Percentiles rank a stretch among this genome's conserved stretches.
phyloP scores from a whole-genome alignment of 92 coral and sea anemone species.

The Zoanthus gigantus region DNA sequence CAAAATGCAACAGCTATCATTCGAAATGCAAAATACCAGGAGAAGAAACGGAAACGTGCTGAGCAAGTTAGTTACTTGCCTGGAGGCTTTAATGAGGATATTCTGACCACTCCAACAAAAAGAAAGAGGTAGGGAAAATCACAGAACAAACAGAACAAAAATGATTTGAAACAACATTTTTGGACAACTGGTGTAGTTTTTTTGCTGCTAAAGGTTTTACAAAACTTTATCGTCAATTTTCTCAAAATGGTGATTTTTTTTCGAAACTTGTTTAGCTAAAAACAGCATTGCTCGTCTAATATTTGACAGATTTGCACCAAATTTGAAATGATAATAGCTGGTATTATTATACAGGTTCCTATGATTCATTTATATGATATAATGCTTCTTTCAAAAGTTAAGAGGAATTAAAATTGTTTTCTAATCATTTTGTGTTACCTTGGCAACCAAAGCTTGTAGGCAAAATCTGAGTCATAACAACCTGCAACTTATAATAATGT shows the following conservation, averaged over 20 bases:
- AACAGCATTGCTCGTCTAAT: background rate
- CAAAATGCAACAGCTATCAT: constrained; percentile 39
- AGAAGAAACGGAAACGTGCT: constrained; percentile 13
- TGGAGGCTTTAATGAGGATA: constrained; percentile 37
- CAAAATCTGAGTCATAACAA: background rate
- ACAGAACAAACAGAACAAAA: constrained; percentile 20
- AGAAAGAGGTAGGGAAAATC: constrained; percentile 18
- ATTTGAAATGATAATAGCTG: constrained; percentile 3
- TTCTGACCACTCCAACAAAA: constrained; percentile 23
- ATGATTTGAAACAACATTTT: constrained; percentile 14
- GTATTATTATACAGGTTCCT: background rate
- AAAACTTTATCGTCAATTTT: constrained; percentile 5
- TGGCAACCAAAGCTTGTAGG: no score
- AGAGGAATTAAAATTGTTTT: no score
- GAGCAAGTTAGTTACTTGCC: background rate
- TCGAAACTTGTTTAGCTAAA: constrained; percentile 5
- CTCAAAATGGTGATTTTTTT: constrained; percentile 37
- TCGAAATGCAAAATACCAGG: constrained; percentile 20
- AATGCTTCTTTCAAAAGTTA: no score
- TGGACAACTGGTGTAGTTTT: constrained; percentile 20
- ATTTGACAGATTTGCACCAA: background rate
- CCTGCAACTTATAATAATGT: background rate
- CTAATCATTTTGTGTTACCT: no score
- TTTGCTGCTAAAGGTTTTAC: background rate
- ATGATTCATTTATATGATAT: background rate